A percentile compares a stretch with the other conserved stretches of the same genome.
These are phyloP conservation scores for Aphelenchoides avenae DNA, from an alignment of 1,140 invertebrate species.

Conservation along the genomic window DNA sequence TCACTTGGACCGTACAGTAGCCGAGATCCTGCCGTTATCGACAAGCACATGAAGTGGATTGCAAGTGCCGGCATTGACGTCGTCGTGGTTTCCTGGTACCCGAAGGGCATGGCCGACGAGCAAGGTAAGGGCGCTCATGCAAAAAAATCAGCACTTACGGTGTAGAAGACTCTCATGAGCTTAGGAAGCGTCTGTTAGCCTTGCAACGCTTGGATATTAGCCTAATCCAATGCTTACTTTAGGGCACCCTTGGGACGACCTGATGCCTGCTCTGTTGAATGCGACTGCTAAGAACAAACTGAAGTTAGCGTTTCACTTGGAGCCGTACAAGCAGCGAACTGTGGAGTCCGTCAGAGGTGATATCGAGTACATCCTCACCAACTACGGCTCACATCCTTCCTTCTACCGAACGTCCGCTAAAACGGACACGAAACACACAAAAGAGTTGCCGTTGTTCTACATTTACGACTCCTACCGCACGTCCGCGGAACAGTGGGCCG, in stretches of 20 bases:
- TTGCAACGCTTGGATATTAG: slow-evolving; percentile 15
- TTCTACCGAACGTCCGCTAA: slow-evolving; percentile 59
- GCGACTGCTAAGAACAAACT: slow-evolving; percentile 59
- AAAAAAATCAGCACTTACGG: slow-evolving; percentile 2
- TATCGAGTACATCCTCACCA: slow-evolving; percentile 60
- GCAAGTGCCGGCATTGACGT: slow-evolving; percentile 41
- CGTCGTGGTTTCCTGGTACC: slow-evolving; percentile 45
- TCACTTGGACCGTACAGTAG: slow-evolving; percentile 63
- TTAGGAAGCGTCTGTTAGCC: slow-evolving; percentile 12
- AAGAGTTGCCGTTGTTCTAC: slow-evolving; percentile 62
- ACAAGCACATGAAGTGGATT: slow-evolving; percentile 61
- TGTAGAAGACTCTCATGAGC: slow-evolving; percentile 5
- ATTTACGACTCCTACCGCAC: slow-evolving; percentile 63
- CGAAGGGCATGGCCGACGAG: slow-evolving; percentile 29
- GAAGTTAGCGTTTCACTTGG: slow-evolving; percentile 63
- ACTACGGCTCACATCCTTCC: slow-evolving; percentile 62
- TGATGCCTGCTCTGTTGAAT: slow-evolving; percentile 50
- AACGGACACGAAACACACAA: neutral
- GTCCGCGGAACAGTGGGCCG: slow-evolving; percentile 56
- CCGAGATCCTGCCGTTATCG: slow-evolving; percentile 58
- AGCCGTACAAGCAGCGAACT: slow-evolving; percentile 62
- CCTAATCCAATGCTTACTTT: no score
- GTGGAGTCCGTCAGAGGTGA: slow-evolving; percentile 53
- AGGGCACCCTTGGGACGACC: slow-evolving; percentile 42
- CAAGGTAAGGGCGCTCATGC: slow-evolving; percentile 21